A percentile compares a stretch with the other conserved stretches of the same genome.
phyloP scores from a whole-genome alignment of 2,888 invertebrate species.

The Bimastos eiseni region DNA sequence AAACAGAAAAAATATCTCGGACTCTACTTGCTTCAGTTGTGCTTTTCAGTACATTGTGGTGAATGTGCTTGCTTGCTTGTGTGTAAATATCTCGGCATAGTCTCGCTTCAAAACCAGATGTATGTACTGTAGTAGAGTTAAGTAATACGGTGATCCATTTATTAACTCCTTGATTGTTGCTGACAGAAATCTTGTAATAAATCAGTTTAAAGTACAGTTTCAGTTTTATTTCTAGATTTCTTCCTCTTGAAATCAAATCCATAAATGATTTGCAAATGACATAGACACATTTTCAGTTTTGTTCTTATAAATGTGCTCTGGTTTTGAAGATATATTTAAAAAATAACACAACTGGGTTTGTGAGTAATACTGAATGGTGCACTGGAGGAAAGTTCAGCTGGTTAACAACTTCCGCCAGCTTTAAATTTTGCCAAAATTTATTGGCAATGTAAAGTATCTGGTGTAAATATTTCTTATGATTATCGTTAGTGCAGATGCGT shows the following conservation, averaged over 20 bases:
- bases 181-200: constrained; percentile 2
- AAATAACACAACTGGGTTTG: background rate
- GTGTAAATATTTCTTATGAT: background rate
- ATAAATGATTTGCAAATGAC: background rate
- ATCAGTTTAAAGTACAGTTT: background rate
- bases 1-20: too few relatives aligned
- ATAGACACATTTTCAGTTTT: background rate
- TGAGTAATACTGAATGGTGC: background rate
- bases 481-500: background rate
- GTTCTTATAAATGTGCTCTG: background rate
- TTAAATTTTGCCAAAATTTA: background rate
- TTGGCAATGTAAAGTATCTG: background rate
- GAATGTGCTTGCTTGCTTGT: background rate
- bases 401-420: background rate
- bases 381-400: background rate
- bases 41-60: background rate
- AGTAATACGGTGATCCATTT: background rate
- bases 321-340: background rate
- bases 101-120: too few relatives aligned
- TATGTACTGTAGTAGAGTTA: too few relatives aligned
- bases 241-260: background rate
- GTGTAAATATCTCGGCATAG: background rate
- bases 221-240: background rate
- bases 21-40: background rate
- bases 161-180: background rate